These are phyloP conservation scores for Formica exsecta DNA, from an alignment of 1,140 invertebrate species.

Conservation along the genomic window DNA sequence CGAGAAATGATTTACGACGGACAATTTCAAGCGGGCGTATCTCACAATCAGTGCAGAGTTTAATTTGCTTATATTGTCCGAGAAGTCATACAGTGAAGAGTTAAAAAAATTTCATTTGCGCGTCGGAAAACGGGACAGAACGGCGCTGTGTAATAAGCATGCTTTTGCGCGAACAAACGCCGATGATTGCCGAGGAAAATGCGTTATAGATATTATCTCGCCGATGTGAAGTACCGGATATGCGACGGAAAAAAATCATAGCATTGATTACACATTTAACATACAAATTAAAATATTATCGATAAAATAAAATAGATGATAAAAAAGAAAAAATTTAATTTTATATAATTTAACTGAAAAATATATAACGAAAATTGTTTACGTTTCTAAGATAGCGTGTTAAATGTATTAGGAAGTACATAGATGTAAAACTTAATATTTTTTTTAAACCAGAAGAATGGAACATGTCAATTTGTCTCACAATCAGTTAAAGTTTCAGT, in stretches of 20 bases:
- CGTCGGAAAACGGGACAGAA: neutral
- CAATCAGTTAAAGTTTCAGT: neutral
- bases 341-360: neutral
- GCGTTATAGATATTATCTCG: neutral
- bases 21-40: slow-evolving; percentile 41
- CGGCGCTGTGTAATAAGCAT: slow-evolving; percentile 7
- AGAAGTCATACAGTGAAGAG: neutral
- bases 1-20: slow-evolving; percentile 55
- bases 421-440: neutral
- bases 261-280: neutral
- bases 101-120: slow-evolving; percentile 34
- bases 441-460: neutral
- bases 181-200: slow-evolving; percentile 45
- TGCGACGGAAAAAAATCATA: neutral
- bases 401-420: neutral
- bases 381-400: neutral
- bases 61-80: slow-evolving; percentile 15
- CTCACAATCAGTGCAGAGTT: neutral
- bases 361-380: neutral
- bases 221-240: neutral
- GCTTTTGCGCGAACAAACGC: slow-evolving; percentile 36
- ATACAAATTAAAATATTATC: neutral
- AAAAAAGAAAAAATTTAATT: slow-evolving; percentile 11
- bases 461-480: neutral
- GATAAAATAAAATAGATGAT: too few relatives aligned